Percentiles rank a stretch among this genome's conserved stretches.
Evolutionary conservation across 2,797 vertebrate species (phyloP).

Genomic region (Coracias cyanogaster): DNA sequence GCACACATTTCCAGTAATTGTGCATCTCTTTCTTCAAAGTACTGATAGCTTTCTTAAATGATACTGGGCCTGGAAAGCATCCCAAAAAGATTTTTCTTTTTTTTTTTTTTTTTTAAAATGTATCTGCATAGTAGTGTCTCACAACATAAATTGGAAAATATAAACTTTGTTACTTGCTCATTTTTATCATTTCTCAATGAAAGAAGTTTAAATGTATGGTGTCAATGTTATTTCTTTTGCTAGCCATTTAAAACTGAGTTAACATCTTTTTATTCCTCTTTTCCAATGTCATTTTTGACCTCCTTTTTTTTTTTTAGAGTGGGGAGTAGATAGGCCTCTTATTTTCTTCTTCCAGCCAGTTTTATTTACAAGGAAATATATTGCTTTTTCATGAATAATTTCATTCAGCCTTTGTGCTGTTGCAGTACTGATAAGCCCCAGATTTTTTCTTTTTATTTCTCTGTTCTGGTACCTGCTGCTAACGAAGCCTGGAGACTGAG

Average conservation of each 20-base stretch:
- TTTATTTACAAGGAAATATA: not conserved
- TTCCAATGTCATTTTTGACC: not conserved
- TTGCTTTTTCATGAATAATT: not conserved
- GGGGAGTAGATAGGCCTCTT: not conserved
- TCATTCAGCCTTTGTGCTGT: not conserved
- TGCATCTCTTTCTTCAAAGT: not conserved
- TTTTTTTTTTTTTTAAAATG: not conserved
- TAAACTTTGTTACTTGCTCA: not conserved
- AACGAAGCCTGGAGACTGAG: not conserved
- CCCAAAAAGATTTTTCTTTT: not conserved
- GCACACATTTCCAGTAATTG: not conserved
- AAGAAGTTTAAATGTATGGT: not conserved
- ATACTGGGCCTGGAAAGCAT: not conserved
- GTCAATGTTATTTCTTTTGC: not conserved
- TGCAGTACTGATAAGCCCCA: not conserved
- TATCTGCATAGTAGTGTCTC: not conserved
- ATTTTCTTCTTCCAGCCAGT: not conserved
- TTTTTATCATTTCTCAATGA: not conserved
- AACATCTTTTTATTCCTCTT: not conserved
- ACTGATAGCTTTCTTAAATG: not conserved
- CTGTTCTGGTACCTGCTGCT: not conserved
- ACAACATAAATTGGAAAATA: not conserved
- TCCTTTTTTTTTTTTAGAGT: not conserved
- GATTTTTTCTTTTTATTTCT: not conserved
- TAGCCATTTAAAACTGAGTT: not conserved